A percentile compares a stretch with the other conserved stretches of the same genome.
phyloP scores from a whole-genome alignment of 2,113 vertebrate species.

The Pelvicachromis taeniatus region DNA sequence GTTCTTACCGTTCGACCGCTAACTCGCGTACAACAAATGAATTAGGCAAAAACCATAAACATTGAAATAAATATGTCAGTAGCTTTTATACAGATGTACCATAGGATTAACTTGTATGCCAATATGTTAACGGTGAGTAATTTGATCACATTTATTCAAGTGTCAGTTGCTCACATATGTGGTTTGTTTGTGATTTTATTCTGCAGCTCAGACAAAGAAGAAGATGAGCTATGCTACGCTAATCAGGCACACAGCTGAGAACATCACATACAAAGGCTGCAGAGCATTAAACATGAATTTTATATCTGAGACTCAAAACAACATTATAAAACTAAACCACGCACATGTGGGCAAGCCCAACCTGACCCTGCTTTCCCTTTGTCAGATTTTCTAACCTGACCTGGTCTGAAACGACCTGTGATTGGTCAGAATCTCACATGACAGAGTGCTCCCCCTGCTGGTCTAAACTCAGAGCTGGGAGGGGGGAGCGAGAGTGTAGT shows the following conservation, averaged over 20 bases:
- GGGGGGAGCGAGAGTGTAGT: background rate
- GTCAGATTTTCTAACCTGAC: background rate
- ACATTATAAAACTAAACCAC: background rate
- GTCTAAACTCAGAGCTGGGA: background rate
- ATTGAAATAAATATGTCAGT: background rate
- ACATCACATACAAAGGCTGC: background rate
- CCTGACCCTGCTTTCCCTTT: background rate
- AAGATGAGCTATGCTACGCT: background rate
- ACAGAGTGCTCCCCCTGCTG: background rate
- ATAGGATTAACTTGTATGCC: background rate
- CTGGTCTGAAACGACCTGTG: background rate
- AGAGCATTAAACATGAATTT: background rate
- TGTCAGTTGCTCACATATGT: background rate
- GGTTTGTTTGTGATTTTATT: background rate
- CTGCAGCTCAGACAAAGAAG: background rate
- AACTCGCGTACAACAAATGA: background rate
- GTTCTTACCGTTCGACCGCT: background rate
- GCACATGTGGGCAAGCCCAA: background rate
- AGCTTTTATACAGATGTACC: background rate
- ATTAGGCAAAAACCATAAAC: background rate
- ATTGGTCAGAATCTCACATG: background rate
- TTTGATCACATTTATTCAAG: background rate
- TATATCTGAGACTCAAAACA: background rate
- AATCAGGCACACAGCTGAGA: background rate
- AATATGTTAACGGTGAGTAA: background rate